Conservation (phyloP, 2,888 invertebrate species). For the Strigamia transsilvanica region DNA sequence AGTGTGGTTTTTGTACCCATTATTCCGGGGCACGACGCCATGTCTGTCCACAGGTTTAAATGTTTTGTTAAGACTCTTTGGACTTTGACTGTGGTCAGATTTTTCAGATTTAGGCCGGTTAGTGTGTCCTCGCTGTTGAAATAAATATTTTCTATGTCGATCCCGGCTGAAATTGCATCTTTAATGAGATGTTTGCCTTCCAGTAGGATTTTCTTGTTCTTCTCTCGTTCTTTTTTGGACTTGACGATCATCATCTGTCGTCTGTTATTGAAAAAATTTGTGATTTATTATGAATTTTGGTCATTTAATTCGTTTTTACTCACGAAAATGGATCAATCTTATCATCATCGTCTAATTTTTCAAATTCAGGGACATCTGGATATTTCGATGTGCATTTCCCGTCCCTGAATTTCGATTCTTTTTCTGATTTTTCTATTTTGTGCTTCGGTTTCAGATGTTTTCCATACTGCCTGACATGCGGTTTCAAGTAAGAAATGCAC, state of each 20-base stretch:
- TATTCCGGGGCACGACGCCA: slow-evolving; percentile 82
- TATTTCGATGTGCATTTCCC: neutral
- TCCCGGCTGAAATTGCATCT: slow-evolving; percentile 79
- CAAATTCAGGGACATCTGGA: neutral
- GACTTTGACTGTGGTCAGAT: slow-evolving; percentile 68
- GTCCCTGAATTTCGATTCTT: neutral
- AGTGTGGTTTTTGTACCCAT: slow-evolving; percentile 69
- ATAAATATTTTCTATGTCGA: slow-evolving; percentile 73
- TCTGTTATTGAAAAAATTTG: slow-evolving; percentile 57
- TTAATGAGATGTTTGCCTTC: slow-evolving; percentile 83
- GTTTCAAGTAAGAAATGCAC: neutral
- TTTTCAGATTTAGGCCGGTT: slow-evolving; percentile 58
- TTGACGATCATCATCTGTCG: slow-evolving; percentile 59
- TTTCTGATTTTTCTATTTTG: neutral
- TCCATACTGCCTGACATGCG: neutral
- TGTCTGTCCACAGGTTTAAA: slow-evolving; percentile 82
- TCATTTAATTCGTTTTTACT: neutral
- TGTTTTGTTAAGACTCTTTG: slow-evolving; percentile 81
- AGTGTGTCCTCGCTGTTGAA: slow-evolving; percentile 75
- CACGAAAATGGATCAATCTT: neutral
- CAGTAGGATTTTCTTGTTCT: slow-evolving; percentile 69
- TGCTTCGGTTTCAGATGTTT: neutral
- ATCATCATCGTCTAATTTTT: neutral
- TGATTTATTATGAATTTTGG: too few species aligned
- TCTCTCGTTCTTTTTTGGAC: slow-evolving; percentile 65